Percentiles rank a stretch among this genome's conserved stretches.
Evolutionary conservation across 2,888 invertebrate species (phyloP).

Genomic region (Cabera pusaria): DNA sequence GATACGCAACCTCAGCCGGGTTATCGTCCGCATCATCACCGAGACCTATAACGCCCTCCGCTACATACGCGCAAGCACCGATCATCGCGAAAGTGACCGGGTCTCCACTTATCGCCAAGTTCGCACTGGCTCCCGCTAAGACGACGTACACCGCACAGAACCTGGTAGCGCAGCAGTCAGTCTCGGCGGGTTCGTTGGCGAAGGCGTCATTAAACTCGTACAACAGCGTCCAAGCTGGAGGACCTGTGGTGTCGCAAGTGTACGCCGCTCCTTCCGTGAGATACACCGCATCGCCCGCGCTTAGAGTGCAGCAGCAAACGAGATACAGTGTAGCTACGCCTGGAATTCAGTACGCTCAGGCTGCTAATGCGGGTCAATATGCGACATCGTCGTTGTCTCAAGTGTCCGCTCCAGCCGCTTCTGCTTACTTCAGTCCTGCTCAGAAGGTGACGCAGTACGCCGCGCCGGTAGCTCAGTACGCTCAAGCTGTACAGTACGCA

Average conservation of each 20-base stretch:
- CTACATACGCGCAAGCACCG: conserved; percentile 79
- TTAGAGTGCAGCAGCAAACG: conserved; percentile 44
- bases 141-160: conserved; percentile 61
- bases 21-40: conserved; percentile 62
- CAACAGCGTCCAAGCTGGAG: conserved; percentile 54
- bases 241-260: conserved; percentile 76
- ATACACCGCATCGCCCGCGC: conserved; percentile 57
- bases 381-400: conserved; percentile 36
- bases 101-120: conserved; percentile 69
- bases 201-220: conserved; percentile 72
- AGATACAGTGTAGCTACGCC: conserved; percentile 39
- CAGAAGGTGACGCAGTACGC: conserved; percentile 20
- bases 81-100: conserved; percentile 76
- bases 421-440: conserved; percentile 42
- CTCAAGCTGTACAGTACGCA: conserved; percentile 27
- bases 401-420: conserved; percentile 33
- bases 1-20: conserved; percentile 80
- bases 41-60: conserved; percentile 64
- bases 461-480: conserved; percentile 23
- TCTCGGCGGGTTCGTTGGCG: conserved; percentile 58
- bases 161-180: conserved; percentile 54
- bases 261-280: conserved; percentile 62
- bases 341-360: conserved; percentile 51
- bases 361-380: conserved; percentile 37
- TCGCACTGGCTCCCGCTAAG: conserved; percentile 57